Conservation (phyloP, 2,113 vertebrate species). For the Lepidothrix coronata region DNA sequence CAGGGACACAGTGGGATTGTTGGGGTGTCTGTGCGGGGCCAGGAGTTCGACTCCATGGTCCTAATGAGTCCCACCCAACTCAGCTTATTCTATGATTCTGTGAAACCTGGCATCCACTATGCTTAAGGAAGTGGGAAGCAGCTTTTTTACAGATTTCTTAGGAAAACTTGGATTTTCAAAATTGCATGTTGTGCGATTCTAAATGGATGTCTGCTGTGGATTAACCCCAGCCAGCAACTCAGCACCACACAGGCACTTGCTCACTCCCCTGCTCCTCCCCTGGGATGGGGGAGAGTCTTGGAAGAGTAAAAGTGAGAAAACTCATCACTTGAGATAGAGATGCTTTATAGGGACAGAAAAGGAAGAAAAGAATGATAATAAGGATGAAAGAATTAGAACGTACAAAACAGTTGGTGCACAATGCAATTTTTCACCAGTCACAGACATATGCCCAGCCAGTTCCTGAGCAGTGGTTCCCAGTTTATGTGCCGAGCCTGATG, state of each 20-base stretch:
- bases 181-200: background rate
- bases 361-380: background rate
- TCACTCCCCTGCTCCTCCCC: background rate
- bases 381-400: background rate
- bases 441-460: background rate
- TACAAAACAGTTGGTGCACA: background rate
- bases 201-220: background rate
- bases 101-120: background rate
- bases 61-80: fast-evolving
- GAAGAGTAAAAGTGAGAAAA: background rate
- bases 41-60: fast-evolving
- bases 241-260: background rate
- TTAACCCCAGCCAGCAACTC: background rate
- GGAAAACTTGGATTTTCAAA: background rate
- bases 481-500: background rate
- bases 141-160: background rate
- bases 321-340: background rate
- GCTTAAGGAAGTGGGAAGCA: background rate
- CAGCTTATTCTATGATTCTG: background rate
- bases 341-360: background rate
- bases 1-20: fast-evolving
- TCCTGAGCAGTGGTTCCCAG: background rate
- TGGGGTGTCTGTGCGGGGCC: background rate
- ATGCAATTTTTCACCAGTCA: background rate
- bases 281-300: background rate